Base-by-base conservation (phyloP, 2,797 vertebrate genomes). In the Xenopus petersii region DNA sequence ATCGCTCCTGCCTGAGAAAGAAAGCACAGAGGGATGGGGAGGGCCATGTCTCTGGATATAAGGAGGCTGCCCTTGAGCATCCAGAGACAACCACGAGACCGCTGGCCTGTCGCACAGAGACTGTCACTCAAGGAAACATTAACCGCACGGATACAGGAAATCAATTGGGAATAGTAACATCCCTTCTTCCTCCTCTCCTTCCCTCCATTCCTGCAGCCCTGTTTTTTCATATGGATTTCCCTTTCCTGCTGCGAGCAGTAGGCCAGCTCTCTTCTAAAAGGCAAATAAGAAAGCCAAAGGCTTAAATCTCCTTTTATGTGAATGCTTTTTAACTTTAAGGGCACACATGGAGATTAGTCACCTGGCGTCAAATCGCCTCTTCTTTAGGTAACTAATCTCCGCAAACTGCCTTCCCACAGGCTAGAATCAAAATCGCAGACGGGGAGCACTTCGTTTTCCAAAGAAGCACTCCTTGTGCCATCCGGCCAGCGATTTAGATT, bases 1-100 rank as follows among this genome's bases (percentile, higher is more conserved):
- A n/a, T 46, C 65, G 56, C 64, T 69, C 59, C 70, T 73, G 75
- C 69, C 59, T 69, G 70, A 77, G 70, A 47, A 61, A 49, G 26
- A 61, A 30, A 51, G 49, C 26, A 4, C 26, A 30, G 26, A 2
- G 21, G 24, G 49, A 12, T 12, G 64, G 64, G 74, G 74, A 60
- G 42, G 69, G 75, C 65, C 70, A 69, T 30, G 59, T 78, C 65
- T 61, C 58, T 67, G 54, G 73, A 17, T 69, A 64, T 73, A 33
- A 73, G 42, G 36, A 68, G 49, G 24, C 65, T 78, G 75, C 65
- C 75, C 75, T 78, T 78, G 75, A 78, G 65, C 70, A 68, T 48
- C 55, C 26, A 64, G 60, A 63, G 10, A 11, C 26, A 63, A 36
- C 26, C 30, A 33, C 12, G 61, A 70, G 74, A 75, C 63, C 63